phyloP scores from a whole-genome alignment of 2,113 vertebrate genomes.

The Morone chrysops region DNA sequence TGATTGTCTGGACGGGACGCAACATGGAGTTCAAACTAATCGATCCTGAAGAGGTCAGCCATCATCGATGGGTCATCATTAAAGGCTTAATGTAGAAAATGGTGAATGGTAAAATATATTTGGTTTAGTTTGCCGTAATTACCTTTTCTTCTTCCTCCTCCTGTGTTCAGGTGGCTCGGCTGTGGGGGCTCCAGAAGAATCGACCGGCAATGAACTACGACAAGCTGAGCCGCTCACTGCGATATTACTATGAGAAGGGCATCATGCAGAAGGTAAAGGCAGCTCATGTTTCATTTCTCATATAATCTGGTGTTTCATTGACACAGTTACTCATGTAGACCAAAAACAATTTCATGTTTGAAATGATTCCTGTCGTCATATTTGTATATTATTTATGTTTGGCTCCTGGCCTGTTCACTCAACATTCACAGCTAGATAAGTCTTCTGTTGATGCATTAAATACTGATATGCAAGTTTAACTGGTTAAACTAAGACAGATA shows the following conservation, averaged over 20 bases:
- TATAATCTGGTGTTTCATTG: no score
- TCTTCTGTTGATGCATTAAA: no score
- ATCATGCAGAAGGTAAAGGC: conserved; percentile 96
- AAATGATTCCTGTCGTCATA: no score
- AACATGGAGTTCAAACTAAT: conserved; percentile 98
- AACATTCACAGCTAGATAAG: no score
- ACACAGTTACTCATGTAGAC: no score
- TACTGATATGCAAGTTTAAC: no score
- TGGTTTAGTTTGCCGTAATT: background rate
- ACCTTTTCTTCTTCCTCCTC: no score
- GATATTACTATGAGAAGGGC: conserved; percentile 98
- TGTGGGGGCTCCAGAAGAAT: conserved; percentile 97
- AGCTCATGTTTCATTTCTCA: background rate
- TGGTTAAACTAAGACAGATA: no score
- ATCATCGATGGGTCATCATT: rapidly evolving
- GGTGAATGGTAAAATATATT: background rate
- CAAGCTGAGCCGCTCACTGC: conserved; percentile 95
- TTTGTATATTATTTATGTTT: no score
- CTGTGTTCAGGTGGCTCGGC: conserved; percentile 89
- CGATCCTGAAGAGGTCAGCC: conserved; percentile 92
- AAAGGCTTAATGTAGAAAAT: background rate
- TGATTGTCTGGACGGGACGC: conserved; percentile 95
- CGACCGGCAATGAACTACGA: conserved; percentile 98
- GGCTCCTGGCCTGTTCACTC: no score
- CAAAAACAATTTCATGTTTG: no score